Evolutionary conservation across 1,140 invertebrate species (phyloP), one percentile per base, ranked within the genome.

Genomic region (Theocolax elegans): DNA sequence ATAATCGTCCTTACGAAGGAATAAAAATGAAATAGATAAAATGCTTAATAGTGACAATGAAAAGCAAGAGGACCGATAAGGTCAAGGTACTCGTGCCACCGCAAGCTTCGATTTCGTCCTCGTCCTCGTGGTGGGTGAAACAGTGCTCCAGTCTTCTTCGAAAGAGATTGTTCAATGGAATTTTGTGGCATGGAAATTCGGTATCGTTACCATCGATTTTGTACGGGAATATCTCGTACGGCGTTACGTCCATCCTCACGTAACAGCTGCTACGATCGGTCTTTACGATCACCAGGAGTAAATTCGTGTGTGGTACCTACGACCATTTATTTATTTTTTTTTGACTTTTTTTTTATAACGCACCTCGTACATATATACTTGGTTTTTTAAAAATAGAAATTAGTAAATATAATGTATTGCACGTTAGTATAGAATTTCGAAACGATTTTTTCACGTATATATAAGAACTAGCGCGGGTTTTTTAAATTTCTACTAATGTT

Each of bases 201-300:
- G 77, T 78, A 15, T 74, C 75, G 67, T 86, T 77, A 23, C 75
- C 75, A 70, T 87, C 76, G 12, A 64, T 59, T 15, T 44, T 66
- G 75, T 88, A 81, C 2, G 83, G 82, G 29, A 72, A 72, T 58
- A 86, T 83, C 38, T 70, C 76, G 15, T 77, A 75, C 0, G 85
- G 79, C 1, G 67, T 59, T 19, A 82, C 73, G 35, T 79, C 80
- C 21, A 85, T 64, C 68, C 78, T 78, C 40, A 77, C 76, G 49
- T 83, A 82, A 63, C 83, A 85, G 27, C 79, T 84, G 23, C 76
- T 35, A 27, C 76, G 77, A 70, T 86, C 83, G n/a, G 75, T 81
- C 69, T 93, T 88, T 1, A 94, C 89, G 0, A 95, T 92, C 4
- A 96, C 87, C 48, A 97, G 83, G 10, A 97, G 78, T 54, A 97